These are phyloP conservation scores for Lypha dubia DNA, from an alignment of 2,888 invertebrate species.

Conservation along the genomic window DNA sequence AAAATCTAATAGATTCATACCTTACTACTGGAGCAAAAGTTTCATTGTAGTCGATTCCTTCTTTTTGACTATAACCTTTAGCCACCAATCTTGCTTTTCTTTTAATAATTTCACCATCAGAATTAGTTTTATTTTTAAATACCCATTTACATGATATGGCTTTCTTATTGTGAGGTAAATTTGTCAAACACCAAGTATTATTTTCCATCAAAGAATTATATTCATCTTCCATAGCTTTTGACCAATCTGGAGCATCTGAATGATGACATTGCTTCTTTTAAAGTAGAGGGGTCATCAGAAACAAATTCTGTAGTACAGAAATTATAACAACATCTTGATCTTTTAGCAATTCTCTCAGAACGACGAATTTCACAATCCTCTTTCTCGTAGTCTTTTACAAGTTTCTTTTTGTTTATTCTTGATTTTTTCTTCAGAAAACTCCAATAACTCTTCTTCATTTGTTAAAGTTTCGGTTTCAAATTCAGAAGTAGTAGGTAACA, in stretches of 20 bases:
- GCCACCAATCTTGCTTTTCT: neutral
- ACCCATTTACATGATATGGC: neutral
- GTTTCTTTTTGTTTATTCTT: neutral
- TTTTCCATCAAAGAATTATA: slow-evolving; percentile 1
- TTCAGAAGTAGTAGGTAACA: neutral
- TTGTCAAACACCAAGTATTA: neutral
- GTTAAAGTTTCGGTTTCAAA: neutral
- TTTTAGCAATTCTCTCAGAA: neutral
- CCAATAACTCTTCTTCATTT: neutral
- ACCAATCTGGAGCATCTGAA: neutral
- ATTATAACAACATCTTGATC: neutral
- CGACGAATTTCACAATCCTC: neutral
- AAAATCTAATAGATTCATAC: neutral
- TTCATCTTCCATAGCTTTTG: neutral
- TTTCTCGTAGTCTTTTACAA: neutral
- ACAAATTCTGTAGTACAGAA: neutral
- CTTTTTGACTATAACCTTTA: neutral
- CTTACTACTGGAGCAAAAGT: too few species aligned
- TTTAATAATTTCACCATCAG: neutral
- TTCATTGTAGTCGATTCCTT: neutral
- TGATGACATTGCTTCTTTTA: slow-evolving; percentile 1
- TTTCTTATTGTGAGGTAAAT: neutral
- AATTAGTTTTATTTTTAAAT: neutral
- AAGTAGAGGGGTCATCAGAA: neutral
- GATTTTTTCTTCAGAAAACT: neutral